Base-by-base conservation (phyloP, 2,113 vertebrate species). In the Beaufortia kweichowensis region DNA sequence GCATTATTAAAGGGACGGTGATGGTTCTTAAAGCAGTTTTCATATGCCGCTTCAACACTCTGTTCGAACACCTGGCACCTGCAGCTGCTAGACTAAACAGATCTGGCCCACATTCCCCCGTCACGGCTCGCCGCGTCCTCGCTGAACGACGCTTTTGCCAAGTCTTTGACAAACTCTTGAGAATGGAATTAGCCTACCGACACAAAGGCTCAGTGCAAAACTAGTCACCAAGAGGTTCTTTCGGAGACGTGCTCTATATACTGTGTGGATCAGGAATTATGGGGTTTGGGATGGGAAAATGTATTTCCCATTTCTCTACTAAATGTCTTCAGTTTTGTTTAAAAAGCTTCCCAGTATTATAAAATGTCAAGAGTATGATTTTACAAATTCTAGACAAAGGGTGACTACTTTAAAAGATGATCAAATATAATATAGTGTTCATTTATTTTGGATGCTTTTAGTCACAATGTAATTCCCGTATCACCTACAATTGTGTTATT, bases 21-120 rank as follows among this genome's bases (percentile, higher is more conserved):
- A 21, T 48, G 50, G 53, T 65, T 77, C 57, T 65, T 33, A 57
- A 48, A n/a, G 31, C 29, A 35, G 73, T 21, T 68, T 55, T 67
- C 41, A 66, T 50, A 73, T 55, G 21, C 57, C 9, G 31, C 10
- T 64, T 56, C 61, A 62, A 60, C 39, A 31, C 35, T 17, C 72
- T 73, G 41, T 66, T 29, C 31, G 31, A 63, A 53, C 57, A 70
- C 41, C 76, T 62, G 67, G 67, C 46, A 50, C 11, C 39, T 24
- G 43, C 41, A 68, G 57, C 57, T 78, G 76, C 31, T 56, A 61
- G 65, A 46, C 67, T 72, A 28, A 71, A 60, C 24, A 77, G 60
- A 61, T 61, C 28, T 66, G 65, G 65, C 48, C 55, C 19, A 31
- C 26, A 31, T 21, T 50, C 24, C 65, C 48, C 61, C 66, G 71